Conservation (phyloP, 2,113 vertebrate genomes). For the Dissostichus mawsoni region DNA sequence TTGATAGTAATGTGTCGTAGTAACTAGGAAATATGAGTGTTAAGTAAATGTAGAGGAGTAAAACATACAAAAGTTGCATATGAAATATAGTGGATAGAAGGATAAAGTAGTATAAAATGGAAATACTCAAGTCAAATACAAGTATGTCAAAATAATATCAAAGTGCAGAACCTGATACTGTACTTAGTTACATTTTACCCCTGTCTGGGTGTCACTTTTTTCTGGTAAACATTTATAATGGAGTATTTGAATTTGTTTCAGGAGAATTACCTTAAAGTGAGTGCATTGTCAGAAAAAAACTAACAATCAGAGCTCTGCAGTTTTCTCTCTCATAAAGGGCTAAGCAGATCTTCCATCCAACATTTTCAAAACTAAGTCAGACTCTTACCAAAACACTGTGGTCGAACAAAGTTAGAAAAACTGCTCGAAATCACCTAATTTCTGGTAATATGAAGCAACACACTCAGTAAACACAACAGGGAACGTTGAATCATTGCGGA, state of each 20-base stretch:
- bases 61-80: no score
- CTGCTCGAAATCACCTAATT: neutral
- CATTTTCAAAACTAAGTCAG: slow-evolving; percentile 1
- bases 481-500: slow-evolving; percentile 9
- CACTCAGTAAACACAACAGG: slow-evolving; percentile 3
- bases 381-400: slow-evolving; percentile 5
- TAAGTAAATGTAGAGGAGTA: no score
- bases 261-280: neutral
- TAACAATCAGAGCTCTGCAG: neutral
- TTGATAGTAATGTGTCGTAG: no score
- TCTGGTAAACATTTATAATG: neutral
- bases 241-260: neutral
- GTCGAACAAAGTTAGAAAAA: neutral
- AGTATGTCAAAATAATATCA: neutral
- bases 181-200: no score
- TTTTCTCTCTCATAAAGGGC: neutral
- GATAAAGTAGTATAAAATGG: no score
- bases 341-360: slow-evolving; percentile 1
- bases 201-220: slow-evolving; percentile 3
- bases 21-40: no score
- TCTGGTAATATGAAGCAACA: slow-evolving; percentile 28
- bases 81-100: no score
- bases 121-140: no score
- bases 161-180: no score
- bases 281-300: neutral